Percentiles rank a stretch among this genome's conserved stretches.
These are phyloP conservation scores for Lepidochitona cinerea DNA, from an alignment of 2,888 invertebrate genomes.

Conservation along the genomic window DNA sequence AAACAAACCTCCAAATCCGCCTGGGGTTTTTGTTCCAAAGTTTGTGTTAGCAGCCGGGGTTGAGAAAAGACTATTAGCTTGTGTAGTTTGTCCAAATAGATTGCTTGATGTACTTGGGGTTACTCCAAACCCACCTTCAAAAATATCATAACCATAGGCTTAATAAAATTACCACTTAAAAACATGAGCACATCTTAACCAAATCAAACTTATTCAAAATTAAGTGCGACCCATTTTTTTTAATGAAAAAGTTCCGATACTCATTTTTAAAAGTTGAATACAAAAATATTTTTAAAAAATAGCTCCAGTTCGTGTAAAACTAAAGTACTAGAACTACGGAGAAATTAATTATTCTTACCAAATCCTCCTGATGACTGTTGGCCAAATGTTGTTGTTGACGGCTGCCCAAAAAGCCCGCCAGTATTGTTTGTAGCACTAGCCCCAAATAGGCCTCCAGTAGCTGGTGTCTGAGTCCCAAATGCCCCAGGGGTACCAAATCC, in stretches of 20 bases:
- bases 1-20: constrained; percentile 42
- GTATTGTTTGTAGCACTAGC: constrained; percentile 11
- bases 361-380: constrained; percentile 32
- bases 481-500: constrained; percentile 20
- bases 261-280: not conserved
- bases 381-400: constrained; percentile 39
- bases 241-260: not conserved
- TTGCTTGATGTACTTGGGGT: constrained; percentile 16
- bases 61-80: constrained; percentile 29
- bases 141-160: too few species aligned
- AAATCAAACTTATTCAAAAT: too few species aligned
- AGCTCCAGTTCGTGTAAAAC: too few species aligned
- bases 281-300: too few species aligned
- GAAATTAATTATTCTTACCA: constrained; percentile 33
- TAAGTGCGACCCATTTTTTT: too few species aligned
- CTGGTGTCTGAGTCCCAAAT: constrained; percentile 17
- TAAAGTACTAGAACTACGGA: too few species aligned
- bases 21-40: constrained; percentile 56
- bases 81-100: constrained; percentile 29
- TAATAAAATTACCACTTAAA: too few species aligned
- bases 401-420: constrained; percentile 28
- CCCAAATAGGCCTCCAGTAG: constrained; percentile 32
- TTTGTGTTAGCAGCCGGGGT: constrained; percentile 46
- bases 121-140: constrained; percentile 37
- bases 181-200: too few species aligned